Evolutionary conservation across 2,888 invertebrate genomes (phyloP).

Genomic region (Drosophila setosimentum): DNA sequence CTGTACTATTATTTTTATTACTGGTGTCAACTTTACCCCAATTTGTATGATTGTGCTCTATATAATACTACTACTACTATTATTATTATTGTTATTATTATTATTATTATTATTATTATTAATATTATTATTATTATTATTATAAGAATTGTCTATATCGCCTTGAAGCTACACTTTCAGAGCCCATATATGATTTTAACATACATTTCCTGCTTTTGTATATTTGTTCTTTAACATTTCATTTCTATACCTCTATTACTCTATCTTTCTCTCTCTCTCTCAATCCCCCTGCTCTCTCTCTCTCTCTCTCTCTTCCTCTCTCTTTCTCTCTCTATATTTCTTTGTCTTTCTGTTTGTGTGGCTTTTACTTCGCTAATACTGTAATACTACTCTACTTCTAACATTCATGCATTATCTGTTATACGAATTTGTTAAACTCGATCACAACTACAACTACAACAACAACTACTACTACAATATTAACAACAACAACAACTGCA

Average conservation of each 20-base stretch:
- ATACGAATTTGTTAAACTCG: conserved; percentile 69
- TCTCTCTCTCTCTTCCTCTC: conserved; percentile 26
- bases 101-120: conserved; percentile 3
- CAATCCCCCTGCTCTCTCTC: conserved; percentile 11
- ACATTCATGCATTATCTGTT: conserved; percentile 73
- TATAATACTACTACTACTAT: conserved; percentile 8
- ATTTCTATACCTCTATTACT: conserved; percentile 29
- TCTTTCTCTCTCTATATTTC: conserved; percentile 30
- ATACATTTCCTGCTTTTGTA: conserved; percentile 17
- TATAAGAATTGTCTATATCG: conserved; percentile 19
- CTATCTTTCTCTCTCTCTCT: conserved; percentile 24
- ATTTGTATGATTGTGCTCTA: conserved; percentile 49
- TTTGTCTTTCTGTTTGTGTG: conserved; percentile 48
- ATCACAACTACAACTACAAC: conserved; percentile 50
- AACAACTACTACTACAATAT: conserved; percentile 44
- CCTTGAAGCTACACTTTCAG: conserved; percentile 27
- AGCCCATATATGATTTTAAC: conserved; percentile 28
- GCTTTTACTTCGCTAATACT: conserved; percentile 49
- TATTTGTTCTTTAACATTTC: conserved; percentile 13
- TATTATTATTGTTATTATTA: conserved; percentile 7
- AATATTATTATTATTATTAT: conserved; percentile 1
- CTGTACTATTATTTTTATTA: conserved; percentile 12
- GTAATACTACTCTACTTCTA: conserved; percentile 49
- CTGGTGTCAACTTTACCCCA: conserved; percentile 7
- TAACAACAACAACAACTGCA: conserved; percentile 85